Percentiles rank a stretch among this genome's conserved stretches.
phyloP scores from a whole-genome alignment of 1,140 invertebrate genomes.

The Drosophila sucinea region DNA sequence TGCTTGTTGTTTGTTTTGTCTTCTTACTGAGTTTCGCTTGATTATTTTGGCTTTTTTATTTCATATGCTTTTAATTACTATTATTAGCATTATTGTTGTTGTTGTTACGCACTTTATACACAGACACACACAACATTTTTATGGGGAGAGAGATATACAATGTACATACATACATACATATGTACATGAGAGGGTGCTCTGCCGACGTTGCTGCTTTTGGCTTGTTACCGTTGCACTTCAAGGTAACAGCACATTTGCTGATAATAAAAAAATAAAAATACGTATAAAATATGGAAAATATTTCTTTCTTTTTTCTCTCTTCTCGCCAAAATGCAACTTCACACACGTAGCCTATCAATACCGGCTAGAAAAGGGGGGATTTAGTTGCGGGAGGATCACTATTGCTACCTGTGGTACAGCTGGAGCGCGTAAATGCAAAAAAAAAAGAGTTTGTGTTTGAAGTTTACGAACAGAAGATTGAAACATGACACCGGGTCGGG shows the following conservation, averaged over 20 bases:
- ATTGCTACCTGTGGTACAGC: constrained; percentile 55
- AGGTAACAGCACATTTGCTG: constrained; percentile 58
- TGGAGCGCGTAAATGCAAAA: constrained; percentile 59
- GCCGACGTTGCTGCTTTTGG: constrained; percentile 32
- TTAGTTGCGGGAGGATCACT: constrained; percentile 23
- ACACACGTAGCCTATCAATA: constrained; percentile 22
- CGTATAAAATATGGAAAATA: background rate
- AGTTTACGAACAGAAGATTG: constrained; percentile 56
- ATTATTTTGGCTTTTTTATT: constrained; percentile 63
- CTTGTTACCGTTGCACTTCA: constrained; percentile 35
- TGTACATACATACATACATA: too few species aligned
- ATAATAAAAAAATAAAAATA: constrained; percentile 30
- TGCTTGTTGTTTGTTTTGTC: constrained; percentile 62
- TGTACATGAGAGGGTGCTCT: background rate
- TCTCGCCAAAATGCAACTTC: constrained; percentile 10
- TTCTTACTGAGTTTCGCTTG: constrained; percentile 68
- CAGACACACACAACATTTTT: constrained; percentile 13
- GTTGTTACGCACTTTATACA: constrained; percentile 57
- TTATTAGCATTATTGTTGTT: constrained; percentile 33
- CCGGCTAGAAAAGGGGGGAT: constrained; percentile 30
- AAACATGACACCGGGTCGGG: constrained; percentile 32
- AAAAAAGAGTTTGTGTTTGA: constrained; percentile 4
- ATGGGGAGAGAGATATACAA: background rate
- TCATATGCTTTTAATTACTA: constrained; percentile 42
- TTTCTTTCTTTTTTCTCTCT: constrained; percentile 17